Evolutionary conservation across 2,113 vertebrate genomes (phyloP).

Genomic region (Atlantisia rogersi): DNA sequence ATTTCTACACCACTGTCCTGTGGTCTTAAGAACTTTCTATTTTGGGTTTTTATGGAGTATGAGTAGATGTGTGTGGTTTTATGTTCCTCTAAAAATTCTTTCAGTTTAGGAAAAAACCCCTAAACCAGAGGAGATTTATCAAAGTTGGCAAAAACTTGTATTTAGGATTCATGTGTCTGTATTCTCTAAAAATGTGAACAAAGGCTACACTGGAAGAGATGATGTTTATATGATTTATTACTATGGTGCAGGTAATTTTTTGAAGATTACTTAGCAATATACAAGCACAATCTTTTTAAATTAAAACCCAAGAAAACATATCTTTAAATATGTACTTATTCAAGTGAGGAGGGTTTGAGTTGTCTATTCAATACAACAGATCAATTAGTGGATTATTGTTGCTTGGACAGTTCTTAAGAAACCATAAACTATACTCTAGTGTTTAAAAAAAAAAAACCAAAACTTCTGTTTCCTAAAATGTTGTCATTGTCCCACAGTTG

Average conservation of each 20-base stretch:
- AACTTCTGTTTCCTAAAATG: background rate
- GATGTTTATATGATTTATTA: background rate
- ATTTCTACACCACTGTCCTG: background rate
- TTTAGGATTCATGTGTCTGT: background rate
- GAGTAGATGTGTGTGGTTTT: background rate
- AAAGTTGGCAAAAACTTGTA: background rate
- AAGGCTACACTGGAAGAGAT: background rate
- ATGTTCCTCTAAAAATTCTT: background rate
- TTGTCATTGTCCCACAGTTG: background rate
- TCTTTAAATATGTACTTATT: background rate
- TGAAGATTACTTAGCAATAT: background rate
- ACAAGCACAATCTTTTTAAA: accelerated
- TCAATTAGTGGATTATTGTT: background rate
- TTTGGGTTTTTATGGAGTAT: background rate
- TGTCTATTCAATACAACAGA: background rate
- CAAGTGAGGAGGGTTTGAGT: background rate
- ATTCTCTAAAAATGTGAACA: background rate
- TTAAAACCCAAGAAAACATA: background rate
- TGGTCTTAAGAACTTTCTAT: background rate
- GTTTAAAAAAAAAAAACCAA: background rate
- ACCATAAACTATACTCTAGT: background rate
- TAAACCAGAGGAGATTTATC: background rate
- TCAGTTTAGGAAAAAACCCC: background rate
- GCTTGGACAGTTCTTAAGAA: background rate
- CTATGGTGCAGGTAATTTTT: background rate